Conservation (phyloP, 2,888 invertebrate species). For the Orgyia antiqua region DNA sequence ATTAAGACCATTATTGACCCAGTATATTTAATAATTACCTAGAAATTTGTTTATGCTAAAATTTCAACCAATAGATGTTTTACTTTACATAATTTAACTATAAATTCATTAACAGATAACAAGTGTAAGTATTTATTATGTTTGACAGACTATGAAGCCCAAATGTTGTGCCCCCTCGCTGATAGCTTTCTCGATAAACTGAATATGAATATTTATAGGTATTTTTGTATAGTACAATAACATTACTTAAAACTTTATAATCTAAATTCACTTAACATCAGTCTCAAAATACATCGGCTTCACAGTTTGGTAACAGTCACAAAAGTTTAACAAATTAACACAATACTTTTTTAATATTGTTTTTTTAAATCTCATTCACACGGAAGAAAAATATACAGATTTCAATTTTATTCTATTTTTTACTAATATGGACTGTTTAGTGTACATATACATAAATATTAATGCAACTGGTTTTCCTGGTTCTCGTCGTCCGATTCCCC, state of each 20-base stretch:
- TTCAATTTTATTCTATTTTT: slow-evolving; percentile 25
- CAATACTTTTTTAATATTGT: slow-evolving; percentile 13
- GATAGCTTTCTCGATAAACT: slow-evolving; percentile 18
- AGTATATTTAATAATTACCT: no score
- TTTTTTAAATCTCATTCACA: slow-evolving; percentile 18
- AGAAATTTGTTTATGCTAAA: no score
- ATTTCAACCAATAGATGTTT: no score
- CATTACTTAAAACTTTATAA: slow-evolving; percentile 40
- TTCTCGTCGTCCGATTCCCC: slow-evolving; percentile 58
- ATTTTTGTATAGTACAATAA: slow-evolving; percentile 24
- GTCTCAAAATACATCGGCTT: slow-evolving; percentile 55
- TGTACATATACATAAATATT: slow-evolving; percentile 24
- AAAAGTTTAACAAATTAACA: slow-evolving; percentile 25
- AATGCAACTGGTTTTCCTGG: slow-evolving; percentile 37
- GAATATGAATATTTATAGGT: slow-evolving; percentile 23
- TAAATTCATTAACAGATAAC: no score
- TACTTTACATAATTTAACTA: no score
- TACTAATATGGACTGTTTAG: slow-evolving; percentile 23
- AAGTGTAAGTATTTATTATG: no score
- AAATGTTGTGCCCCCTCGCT: slow-evolving; percentile 25
- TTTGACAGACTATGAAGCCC: no score
- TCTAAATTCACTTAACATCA: slow-evolving; percentile 59
- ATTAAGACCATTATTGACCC: no score
- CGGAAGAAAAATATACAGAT: slow-evolving; percentile 28
- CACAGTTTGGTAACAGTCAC: slow-evolving; percentile 29